phyloP scores from a whole-genome alignment of 2,888 invertebrate genomes.

The Dolomedes plantarius region DNA sequence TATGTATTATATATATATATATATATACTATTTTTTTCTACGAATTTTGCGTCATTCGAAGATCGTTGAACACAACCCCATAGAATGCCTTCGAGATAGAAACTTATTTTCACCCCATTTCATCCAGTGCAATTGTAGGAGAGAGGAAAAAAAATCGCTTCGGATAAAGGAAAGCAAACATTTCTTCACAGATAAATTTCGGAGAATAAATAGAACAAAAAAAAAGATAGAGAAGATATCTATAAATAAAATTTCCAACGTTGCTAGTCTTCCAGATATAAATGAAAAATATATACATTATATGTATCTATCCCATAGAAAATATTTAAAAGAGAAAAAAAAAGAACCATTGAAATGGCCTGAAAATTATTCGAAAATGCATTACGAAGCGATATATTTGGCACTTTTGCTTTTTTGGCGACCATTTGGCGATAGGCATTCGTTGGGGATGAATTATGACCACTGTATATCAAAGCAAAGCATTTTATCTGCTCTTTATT shows the following conservation, averaged over 20 bases:
- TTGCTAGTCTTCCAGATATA: conserved; percentile 3
- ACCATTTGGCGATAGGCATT: conserved; percentile 48
- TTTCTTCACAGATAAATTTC: conserved; percentile 36
- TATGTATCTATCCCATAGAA: conserved; percentile 35
- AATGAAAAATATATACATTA: conserved; percentile 39
- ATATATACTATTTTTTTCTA: too few relatives aligned
- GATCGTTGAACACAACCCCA: too few relatives aligned
- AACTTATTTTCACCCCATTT: neutral
- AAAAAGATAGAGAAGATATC: neutral
- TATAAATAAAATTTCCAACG: conserved; percentile 51
- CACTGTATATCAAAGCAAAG: conserved; percentile 50
- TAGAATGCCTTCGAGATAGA: neutral
- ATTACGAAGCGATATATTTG: conserved; percentile 43
- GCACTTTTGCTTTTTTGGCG: conserved; percentile 47
- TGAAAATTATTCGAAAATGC: conserved; percentile 64
- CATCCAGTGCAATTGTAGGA: neutral
- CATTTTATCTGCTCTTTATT: conserved; percentile 48
- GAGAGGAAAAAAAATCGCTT: neutral
- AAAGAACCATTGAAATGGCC: conserved; percentile 37
- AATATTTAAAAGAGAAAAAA: conserved; percentile 32
- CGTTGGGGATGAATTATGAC: conserved; percentile 41
- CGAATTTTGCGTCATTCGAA: too few relatives aligned
- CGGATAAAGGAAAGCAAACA: neutral
- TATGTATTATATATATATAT: too few relatives aligned
- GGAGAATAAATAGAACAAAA: conserved; percentile 14